Conservation (phyloP, 2,797 vertebrate genomes). For the Crax fasciolata region DNA sequence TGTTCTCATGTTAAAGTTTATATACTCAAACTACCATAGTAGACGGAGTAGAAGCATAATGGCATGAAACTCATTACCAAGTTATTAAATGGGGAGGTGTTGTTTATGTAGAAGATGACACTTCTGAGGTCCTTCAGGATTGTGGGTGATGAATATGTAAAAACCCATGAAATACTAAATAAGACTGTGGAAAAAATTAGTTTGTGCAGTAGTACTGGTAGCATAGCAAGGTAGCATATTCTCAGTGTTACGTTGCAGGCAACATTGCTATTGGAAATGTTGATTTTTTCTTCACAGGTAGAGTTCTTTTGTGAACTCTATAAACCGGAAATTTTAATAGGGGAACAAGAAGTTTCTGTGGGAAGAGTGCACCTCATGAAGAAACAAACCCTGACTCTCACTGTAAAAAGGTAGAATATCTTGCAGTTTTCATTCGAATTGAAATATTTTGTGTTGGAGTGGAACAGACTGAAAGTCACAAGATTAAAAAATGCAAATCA, state of each 20-base stretch:
- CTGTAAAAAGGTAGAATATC: conserved; percentile 83
- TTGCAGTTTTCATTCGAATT: not conserved
- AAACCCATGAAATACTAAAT: not conserved
- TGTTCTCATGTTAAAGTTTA: not conserved
- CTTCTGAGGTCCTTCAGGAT: not conserved
- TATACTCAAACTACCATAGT: not conserved
- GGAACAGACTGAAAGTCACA: not conserved
- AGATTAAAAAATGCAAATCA: accelerated
- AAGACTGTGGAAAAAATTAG: not conserved
- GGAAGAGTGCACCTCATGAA: conserved; percentile 88
- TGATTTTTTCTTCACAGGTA: conserved; percentile 80
- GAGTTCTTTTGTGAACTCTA: conserved; percentile 94
- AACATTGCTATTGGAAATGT: not conserved
- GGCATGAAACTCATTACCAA: not conserved
- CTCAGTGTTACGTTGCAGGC: not conserved
- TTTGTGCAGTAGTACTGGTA: not conserved
- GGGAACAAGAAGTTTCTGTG: conserved; percentile 88
- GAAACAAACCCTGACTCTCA: conserved; percentile 87
- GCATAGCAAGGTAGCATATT: accelerated
- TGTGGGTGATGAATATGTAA: not conserved
- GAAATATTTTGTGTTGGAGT: not conserved
- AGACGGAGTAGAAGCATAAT: not conserved
- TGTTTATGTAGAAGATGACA: not conserved
- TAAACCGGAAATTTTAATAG: conserved; percentile 89
- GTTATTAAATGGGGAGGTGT: not conserved